phyloP scores from a whole-genome alignment of 2,797 vertebrate species.

The Scolopax bukidnonensis region DNA sequence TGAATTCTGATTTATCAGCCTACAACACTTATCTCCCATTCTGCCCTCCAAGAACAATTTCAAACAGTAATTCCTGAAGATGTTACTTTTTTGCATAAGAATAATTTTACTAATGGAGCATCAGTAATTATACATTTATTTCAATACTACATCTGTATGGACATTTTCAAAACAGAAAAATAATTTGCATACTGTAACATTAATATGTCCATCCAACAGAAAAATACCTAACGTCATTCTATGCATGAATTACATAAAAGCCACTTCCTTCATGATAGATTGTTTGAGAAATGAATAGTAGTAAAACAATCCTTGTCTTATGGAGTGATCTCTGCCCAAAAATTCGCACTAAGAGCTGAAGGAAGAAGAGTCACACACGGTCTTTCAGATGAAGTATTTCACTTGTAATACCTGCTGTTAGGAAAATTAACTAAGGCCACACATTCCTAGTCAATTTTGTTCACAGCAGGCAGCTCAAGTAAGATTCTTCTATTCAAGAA shows the following conservation, averaged over 20 bases:
- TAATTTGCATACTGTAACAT: fast-evolving
- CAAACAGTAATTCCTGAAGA: background rate
- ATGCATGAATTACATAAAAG: background rate
- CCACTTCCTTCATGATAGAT: background rate
- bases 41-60: background rate
- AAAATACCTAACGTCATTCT: background rate
- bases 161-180: background rate
- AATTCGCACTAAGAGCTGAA: background rate
- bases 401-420: constrained; percentile 67
- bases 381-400: constrained; percentile 17
- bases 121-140: background rate
- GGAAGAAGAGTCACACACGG: background rate
- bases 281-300: background rate
- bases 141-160: background rate
- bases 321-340: constrained; percentile 25
- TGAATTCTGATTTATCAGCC: background rate
- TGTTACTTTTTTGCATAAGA: background rate
- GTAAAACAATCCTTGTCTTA: background rate
- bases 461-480: constrained; percentile 62
- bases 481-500: constrained; percentile 67
- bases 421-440: constrained; percentile 71
- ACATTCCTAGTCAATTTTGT: constrained; percentile 66
- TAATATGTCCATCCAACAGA: background rate
- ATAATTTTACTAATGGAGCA: background rate
- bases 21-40: background rate